phyloP scores from a whole-genome alignment of 1,140 invertebrate genomes.

The Dendrolimus kikuchii region DNA sequence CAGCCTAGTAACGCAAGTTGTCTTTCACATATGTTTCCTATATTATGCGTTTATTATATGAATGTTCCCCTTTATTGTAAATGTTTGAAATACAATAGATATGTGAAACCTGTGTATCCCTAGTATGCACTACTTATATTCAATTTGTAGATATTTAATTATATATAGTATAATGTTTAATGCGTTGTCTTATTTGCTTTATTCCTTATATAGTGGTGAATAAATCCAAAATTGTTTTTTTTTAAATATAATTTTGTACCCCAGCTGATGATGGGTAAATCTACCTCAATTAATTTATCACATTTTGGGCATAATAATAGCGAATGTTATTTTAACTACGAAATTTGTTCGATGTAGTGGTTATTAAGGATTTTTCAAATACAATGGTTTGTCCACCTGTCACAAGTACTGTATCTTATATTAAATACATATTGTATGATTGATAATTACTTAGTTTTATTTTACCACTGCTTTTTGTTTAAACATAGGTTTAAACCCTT shows the following conservation, averaged over 20 bases:
- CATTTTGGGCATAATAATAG: conserved; percentile 65
- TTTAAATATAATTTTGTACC: conserved; percentile 64
- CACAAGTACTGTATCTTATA: conserved; percentile 71
- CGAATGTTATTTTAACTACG: conserved; percentile 54
- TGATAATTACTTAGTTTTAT: conserved; percentile 56
- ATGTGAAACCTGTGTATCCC: conserved; percentile 40
- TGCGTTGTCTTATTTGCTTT: conserved; percentile 62
- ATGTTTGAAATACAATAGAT: conserved; percentile 58
- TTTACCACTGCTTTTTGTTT: conserved; percentile 6
- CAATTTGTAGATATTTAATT: conserved; percentile 71
- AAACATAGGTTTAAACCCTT: too few relatives aligned
- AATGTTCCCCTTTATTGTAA: conserved; percentile 69
- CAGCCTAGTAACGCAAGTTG: conserved; percentile 42
- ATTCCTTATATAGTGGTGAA: conserved; percentile 41
- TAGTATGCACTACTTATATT: conserved; percentile 66
- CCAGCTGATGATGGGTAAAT: conserved; percentile 39
- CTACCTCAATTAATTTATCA: conserved; percentile 72
- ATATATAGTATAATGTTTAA: conserved; percentile 70
- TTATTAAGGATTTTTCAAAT: conserved; percentile 52
- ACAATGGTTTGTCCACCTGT: conserved; percentile 66
- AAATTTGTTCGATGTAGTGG: conserved; percentile 61
- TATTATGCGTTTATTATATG: conserved; percentile 68
- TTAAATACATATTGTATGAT: conserved; percentile 72
- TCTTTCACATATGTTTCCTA: conserved; percentile 63
- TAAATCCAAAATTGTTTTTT: conserved; percentile 35